Conservation (phyloP, 23 tunicate genomes). For the Corella eumyota region DNA sequence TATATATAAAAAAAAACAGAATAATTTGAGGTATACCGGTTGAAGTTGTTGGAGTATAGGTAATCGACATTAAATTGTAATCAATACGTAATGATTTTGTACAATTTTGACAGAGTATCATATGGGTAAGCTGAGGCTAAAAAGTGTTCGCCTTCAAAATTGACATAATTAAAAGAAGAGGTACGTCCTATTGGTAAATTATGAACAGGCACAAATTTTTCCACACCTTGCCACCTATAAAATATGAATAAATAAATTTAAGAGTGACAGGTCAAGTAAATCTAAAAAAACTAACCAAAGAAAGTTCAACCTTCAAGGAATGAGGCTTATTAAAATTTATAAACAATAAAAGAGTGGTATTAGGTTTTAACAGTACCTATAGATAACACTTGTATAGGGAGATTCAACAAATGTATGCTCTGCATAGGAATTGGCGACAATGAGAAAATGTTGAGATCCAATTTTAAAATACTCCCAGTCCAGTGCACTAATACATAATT, state of each 20-base stretch:
- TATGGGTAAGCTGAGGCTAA: conserved; percentile 29
- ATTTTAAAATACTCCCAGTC: conserved; percentile 81
- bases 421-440: conserved; percentile 15
- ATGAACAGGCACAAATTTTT: conserved; percentile 45
- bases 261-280: background rate
- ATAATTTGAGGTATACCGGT: too few relatives aligned
- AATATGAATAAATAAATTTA: too few relatives aligned
- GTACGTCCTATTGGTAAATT: conserved; percentile 23
- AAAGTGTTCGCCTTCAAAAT: conserved; percentile 29
- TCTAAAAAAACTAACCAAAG: background rate
- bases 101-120: conserved; percentile 19
- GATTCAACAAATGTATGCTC: background rate
- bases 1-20: too few relatives aligned
- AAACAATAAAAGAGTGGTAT: too few relatives aligned
- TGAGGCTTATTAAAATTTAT: too few relatives aligned
- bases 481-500: conserved; percentile 38
- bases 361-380: too few relatives aligned
- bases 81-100: conserved; percentile 42
- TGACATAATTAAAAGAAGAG: conserved; percentile 35
- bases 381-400: conserved; percentile 16
- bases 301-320: background rate
- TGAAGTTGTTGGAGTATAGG: too few relatives aligned
- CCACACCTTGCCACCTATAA: conserved; percentile 53
- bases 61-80: too few relatives aligned
- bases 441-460: conserved; percentile 59